Conservation (phyloP, 2,113 vertebrate genomes). For the Cyanistes caeruleus region DNA sequence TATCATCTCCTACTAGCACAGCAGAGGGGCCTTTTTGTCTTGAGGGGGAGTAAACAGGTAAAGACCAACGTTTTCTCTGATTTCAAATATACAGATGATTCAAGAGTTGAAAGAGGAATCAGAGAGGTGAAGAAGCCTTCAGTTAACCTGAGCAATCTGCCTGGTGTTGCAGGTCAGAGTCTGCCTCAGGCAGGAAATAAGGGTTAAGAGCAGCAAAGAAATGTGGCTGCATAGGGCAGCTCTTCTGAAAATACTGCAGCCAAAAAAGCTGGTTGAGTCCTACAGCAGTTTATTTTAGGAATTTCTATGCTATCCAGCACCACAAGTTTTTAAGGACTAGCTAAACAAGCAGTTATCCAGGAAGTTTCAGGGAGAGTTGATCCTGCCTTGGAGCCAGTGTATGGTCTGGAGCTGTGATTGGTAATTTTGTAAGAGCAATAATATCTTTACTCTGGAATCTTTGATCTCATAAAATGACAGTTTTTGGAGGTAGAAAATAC, state of each 20-base stretch:
- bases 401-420: neutral
- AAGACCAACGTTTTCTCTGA: neutral
- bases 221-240: neutral
- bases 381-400: neutral
- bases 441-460: neutral
- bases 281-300: neutral
- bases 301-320: neutral
- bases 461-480: neutral
- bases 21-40: neutral
- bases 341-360: neutral
- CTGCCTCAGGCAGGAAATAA: neutral
- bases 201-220: neutral
- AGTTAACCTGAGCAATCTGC: neutral
- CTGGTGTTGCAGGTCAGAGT: neutral
- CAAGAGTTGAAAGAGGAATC: neutral
- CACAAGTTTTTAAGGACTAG: neutral
- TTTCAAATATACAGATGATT: neutral
- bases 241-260: neutral
- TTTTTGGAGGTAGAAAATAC: neutral
- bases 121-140: neutral
- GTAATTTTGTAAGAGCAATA: neutral
- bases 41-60: fast-evolving
- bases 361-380: neutral
- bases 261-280: neutral
- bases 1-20: neutral